Evolutionary conservation across 2,797 vertebrate species (phyloP).

Genomic region (Syngnathus rostellatus): DNA sequence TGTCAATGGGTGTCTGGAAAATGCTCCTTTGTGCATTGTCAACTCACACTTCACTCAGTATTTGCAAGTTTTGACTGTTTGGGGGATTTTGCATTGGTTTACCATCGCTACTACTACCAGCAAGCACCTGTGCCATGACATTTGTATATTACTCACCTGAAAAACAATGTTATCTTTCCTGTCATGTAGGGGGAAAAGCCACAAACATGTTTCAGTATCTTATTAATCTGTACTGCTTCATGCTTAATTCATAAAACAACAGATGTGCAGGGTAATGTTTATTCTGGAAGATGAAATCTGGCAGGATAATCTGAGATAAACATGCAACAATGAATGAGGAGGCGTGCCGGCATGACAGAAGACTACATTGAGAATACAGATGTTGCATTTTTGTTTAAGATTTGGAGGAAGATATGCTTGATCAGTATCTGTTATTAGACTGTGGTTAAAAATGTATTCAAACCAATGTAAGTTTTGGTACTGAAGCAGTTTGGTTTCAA

Average conservation of each 20-base stretch:
- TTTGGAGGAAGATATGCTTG: neutral
- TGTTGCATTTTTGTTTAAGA: neutral
- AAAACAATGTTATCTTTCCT: neutral
- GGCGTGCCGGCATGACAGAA: neutral
- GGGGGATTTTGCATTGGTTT: neutral
- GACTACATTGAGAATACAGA: neutral
- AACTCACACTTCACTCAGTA: conserved; percentile 11
- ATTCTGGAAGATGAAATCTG: conserved; percentile 2
- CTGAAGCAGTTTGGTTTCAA: too few relatives aligned
- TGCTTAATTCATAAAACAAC: neutral
- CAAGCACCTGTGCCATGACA: conserved; percentile 1
- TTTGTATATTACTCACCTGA: conserved; percentile 1
- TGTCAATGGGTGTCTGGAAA: conserved; percentile 17
- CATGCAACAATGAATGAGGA: neutral
- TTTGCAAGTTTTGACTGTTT: conserved; percentile 10
- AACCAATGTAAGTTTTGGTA: too few relatives aligned
- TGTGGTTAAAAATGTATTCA: neutral
- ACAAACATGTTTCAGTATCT: neutral
- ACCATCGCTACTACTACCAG: neutral
- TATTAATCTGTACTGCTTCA: neutral
- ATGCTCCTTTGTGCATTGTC: conserved; percentile 1
- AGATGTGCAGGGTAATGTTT: neutral
- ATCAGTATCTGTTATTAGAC: neutral
- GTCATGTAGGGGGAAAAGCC: neutral
- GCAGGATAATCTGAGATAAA: neutral